These are phyloP conservation scores for Sylvilagus floridanus DNA, from an alignment of 2,797 vertebrate genomes.

Conservation along the genomic window DNA sequence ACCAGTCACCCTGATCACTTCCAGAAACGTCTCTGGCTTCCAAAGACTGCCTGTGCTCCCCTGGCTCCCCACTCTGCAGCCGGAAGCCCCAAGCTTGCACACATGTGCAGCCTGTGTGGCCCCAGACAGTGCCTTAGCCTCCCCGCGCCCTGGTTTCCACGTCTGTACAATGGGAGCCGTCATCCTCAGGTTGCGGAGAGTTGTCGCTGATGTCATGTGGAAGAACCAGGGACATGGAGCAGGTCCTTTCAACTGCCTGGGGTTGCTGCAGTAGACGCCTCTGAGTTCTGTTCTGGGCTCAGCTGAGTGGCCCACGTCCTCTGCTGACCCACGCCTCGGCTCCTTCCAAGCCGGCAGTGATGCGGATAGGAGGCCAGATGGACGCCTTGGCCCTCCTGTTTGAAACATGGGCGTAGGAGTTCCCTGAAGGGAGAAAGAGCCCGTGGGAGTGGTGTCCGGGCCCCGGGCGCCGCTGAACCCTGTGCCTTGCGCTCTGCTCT, in stretches of 20 bases:
- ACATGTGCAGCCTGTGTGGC: rapidly evolving
- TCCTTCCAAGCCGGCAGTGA: neutral
- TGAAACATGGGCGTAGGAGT: neutral
- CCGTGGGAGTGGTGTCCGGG: rapidly evolving
- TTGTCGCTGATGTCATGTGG: too few species aligned
- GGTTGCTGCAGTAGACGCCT: neutral
- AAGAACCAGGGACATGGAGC: neutral
- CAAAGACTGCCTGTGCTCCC: neutral
- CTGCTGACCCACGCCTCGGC: neutral
- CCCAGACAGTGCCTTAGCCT: neutral
- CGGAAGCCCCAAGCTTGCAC: neutral
- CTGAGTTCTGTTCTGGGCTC: neutral
- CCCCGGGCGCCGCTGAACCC: rapidly evolving
- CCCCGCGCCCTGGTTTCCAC: neutral
- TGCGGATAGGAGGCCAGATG: too few species aligned
- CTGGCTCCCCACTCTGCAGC: neutral
- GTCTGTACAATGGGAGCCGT: neutral
- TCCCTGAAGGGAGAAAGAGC: neutral
- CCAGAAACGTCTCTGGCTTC: neutral
- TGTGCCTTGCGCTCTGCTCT: neutral
- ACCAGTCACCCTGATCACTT: neutral
- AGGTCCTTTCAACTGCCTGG: neutral
- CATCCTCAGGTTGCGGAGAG: neutral
- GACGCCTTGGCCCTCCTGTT: neutral
- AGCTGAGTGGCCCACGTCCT: neutral